Conservation (phyloP, 2,113 vertebrate genomes). For the Saccopteryx leptura region DNA sequence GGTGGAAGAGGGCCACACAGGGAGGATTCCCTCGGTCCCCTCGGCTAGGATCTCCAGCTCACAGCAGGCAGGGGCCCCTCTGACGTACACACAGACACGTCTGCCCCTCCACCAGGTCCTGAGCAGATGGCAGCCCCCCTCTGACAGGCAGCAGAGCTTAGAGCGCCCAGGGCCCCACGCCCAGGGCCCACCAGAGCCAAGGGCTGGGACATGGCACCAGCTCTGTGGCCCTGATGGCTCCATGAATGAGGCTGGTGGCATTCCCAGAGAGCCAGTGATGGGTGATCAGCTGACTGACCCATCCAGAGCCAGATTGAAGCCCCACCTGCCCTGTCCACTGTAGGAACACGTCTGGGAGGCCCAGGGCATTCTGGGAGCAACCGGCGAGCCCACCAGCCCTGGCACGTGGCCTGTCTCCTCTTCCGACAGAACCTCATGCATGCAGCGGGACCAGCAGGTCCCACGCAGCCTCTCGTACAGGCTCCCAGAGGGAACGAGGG, state of each 20-base stretch:
- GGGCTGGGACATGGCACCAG: not conserved
- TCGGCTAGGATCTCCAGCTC: not conserved
- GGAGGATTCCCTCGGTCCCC: not conserved
- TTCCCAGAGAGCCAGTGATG: not conserved
- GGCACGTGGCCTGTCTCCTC: too few relatives aligned
- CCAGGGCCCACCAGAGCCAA: not conserved
- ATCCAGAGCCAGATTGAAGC: too few relatives aligned
- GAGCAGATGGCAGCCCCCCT: not conserved
- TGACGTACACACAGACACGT: not conserved
- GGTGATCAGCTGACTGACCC: rapidly evolving
- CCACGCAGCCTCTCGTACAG: rapidly evolving
- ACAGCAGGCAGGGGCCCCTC: not conserved
- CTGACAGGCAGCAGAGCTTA: not conserved
- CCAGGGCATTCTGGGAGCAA: not conserved
- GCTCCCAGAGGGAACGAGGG: not conserved
- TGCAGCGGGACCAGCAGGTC: too few relatives aligned
- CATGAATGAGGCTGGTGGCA: not conserved
- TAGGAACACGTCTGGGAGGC: not conserved
- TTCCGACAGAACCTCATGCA: too few relatives aligned
- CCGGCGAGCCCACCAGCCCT: too few relatives aligned
- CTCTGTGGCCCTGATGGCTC: not conserved
- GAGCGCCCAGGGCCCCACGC: not conserved
- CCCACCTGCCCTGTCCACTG: not conserved
- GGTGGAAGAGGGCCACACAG: rapidly evolving
- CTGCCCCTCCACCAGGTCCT: rapidly evolving